Evolutionary conservation across 2,797 vertebrate genomes (phyloP), one percentile per base, ranked within the genome.

Genomic region (Ceyx erithaca): DNA sequence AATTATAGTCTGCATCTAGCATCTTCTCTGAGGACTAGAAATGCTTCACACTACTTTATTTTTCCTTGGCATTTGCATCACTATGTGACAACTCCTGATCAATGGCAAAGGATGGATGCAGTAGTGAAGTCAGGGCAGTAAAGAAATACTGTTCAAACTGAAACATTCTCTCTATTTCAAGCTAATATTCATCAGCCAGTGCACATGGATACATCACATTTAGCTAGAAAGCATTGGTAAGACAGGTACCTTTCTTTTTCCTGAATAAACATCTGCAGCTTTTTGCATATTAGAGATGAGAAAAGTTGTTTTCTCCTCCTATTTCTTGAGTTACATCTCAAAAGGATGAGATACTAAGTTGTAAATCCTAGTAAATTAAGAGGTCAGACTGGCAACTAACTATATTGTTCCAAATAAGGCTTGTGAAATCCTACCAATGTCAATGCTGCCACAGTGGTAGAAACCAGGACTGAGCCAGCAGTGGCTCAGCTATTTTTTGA

Each of bases 21-120:
- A 75, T 93, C 76, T 85, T 92, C 93, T 81, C 69, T 40, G 70
- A 95, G 76, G 94, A 93, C 66, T 49, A 64, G 68, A 94, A 94
- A 80, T 85, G 89, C 85, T 71, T 70, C 55, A 46, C 16, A 48
- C 16, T 64, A 45, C 93, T 93, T 94, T 51, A 85, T 93, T 88
- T 94, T 84, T 89, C 58, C 40, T 91, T 88, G 80, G 55, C 85
- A 92, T 89, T 94, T 93, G 77, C 46, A 93, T 89, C 49, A 61
- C 64, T 67, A 41, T 77, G 55, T 69, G 37, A 72, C 75, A 80
- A 91, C 73, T 77, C 70, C 45, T 12, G 25, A 93, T 83, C 43
- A 86, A 54, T 20, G 49, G 86, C 40, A 87, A 83, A 80, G 69
- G 72, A 83, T 13, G 4, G 51, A 79, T 75, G 43, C 52, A 68